phyloP scores from a whole-genome alignment of 2,888 invertebrate genomes.

The Calameuta pallipes region DNA sequence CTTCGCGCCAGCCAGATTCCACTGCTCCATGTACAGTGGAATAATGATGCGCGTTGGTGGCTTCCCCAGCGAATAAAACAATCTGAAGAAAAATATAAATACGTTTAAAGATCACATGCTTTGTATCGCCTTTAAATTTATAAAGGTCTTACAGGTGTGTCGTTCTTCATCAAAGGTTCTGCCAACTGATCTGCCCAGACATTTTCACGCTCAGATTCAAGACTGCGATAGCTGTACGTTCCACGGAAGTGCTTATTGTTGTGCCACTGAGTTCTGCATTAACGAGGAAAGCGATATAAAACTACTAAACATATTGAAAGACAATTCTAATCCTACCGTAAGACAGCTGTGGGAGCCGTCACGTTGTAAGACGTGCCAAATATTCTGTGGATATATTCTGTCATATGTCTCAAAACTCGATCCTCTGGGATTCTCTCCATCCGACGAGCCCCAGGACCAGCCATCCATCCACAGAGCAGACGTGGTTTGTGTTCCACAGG shows the following conservation, averaged over 20 bases:
- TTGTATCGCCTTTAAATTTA: neutral
- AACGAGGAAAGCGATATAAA: conserved; percentile 12
- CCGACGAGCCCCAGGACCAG: conserved; percentile 71
- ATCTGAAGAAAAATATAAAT: conserved; percentile 57
- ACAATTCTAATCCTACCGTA: too few relatives aligned
- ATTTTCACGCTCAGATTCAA: conserved; percentile 68
- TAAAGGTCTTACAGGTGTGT: conserved; percentile 59
- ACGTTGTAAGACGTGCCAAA: conserved; percentile 67
- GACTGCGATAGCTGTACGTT: conserved; percentile 75
- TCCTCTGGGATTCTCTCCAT: conserved; percentile 73
- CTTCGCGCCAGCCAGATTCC: conserved; percentile 80
- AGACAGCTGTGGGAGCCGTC: conserved; percentile 66
- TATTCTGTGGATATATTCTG: conserved; percentile 68
- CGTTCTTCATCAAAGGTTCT: conserved; percentile 64
- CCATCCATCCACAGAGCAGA: conserved; percentile 75
- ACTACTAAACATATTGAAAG: too few relatives aligned
- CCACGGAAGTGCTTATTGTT: conserved; percentile 78
- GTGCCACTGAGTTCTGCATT: conserved; percentile 77
- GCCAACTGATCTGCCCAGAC: conserved; percentile 70
- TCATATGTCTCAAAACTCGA: conserved; percentile 67
- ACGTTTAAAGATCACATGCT: neutral
- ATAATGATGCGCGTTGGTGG: conserved; percentile 74
- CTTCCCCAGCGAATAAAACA: conserved; percentile 77
- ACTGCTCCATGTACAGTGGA: conserved; percentile 80
- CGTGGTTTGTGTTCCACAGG: conserved; percentile 72